Base-by-base conservation (phyloP, 2,888 invertebrate species). In the Euplexia lucipara region DNA sequence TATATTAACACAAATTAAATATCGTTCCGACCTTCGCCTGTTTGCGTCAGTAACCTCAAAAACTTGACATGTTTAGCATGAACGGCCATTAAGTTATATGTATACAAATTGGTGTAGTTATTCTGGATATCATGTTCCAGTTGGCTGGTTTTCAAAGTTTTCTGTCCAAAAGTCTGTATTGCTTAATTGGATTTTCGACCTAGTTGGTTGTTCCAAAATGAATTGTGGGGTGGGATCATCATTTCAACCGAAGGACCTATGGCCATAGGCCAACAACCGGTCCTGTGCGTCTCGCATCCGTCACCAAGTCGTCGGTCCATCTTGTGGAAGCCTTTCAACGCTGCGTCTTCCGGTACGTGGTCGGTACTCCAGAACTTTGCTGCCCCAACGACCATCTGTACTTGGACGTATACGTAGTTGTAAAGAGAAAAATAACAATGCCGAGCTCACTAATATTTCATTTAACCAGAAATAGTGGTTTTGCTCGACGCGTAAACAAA, bases 41-140 rank as follows among this genome's bases (percentile, higher is more conserved):
- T 10, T 57, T 68, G 49, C 75, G 62, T 75, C 76, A 62, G 54
- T 79, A 79, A 51, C 79, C 61, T 75, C 53, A 75, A 79, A 62
- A 75, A 61, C 60, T 67, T 74, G 56, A 60, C 75, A 74, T 53
- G 75, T 78, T 67, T 79, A 61, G 42, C 75, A 41, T 41, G 26
- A 48, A 44, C 47, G 60, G 60, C 61, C 57, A 58, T 74, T 61
- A 67, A 60, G 60, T 49, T 53, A 26, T 53, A n/a, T 61, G 30
- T 34, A 58, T 26, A 26, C 32, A 42, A 48, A 63, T 60, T 58
- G 8, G 18, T 47, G 39, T 60, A 35, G 47, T 39, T 44, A 52
- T 54, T 65, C 45, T 60, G 39, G 69, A 48, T 67, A 53, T 66
- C 59, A 66, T 37, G 44, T 74, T 74, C 54, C 51, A 47, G 12